Percentiles rank a stretch among this genome's conserved stretches.
phyloP scores from a whole-genome alignment of 2,113 vertebrate species.

The Rhabdornis inornatus region DNA sequence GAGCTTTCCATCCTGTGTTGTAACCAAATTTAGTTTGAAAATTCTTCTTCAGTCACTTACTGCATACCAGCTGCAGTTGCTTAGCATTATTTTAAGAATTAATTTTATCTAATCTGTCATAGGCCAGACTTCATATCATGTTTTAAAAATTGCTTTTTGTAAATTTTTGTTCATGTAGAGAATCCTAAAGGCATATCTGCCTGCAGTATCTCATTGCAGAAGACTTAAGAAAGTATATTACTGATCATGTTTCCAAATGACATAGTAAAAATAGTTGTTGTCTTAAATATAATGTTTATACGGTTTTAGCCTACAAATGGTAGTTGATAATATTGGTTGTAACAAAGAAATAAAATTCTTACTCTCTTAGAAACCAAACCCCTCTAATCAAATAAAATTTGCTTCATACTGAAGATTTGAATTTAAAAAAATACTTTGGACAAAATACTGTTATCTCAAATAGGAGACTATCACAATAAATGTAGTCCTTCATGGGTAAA shows the following conservation, averaged over 20 bases:
- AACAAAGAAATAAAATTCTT: background rate
- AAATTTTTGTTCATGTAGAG: background rate
- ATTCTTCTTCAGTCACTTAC: background rate
- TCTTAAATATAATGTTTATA: background rate
- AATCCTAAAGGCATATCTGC: background rate
- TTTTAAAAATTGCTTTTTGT: background rate
- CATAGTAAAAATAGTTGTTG: background rate
- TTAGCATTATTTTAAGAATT: background rate
- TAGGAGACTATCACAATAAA: background rate
- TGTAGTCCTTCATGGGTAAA: background rate
- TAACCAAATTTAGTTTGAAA: background rate
- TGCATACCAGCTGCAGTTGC: background rate
- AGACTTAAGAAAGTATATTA: background rate
- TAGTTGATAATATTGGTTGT: background rate
- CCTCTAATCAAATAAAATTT: background rate
- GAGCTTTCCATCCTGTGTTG: background rate
- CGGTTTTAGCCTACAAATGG: rapidly evolving
- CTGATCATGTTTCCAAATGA: background rate
- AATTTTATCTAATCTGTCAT: background rate
- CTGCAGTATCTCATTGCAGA: background rate
- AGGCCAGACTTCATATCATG: background rate
- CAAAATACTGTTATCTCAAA: background rate
- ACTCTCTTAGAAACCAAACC: background rate
- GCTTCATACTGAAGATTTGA: background rate
- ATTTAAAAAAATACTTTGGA: background rate